Evolutionary conservation across 2,113 vertebrate genomes (phyloP), one percentile per base, ranked within the genome.

Genomic region (Pseudopodoces humilis): DNA sequence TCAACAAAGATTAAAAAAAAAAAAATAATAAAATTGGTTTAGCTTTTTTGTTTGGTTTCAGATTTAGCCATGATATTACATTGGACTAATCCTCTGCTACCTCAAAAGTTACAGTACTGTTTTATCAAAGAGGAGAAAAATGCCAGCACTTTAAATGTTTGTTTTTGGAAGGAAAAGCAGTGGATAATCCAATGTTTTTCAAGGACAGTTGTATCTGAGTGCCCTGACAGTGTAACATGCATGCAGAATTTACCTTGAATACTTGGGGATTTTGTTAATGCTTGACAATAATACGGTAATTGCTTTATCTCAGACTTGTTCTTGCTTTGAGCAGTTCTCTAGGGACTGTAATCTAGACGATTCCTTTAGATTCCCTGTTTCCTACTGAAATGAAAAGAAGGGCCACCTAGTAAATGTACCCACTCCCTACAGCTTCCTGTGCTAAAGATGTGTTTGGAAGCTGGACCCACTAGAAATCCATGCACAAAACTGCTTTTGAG

Each of bases 11-110:
- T 90, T 56, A 30, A 56, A 75, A 56, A 76, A 39, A 39, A 67
- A 53, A 74, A 59, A 3, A 77, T 74, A 75, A 24, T 31, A 60
- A 92, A 89, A 81, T 52, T 83, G 46, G 28, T 79, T 94, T 82
- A 71, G 74, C 47, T 77, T 83, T 87, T 94, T 67, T 86, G 68
- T 92, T 90, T 94, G 63, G 21, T 86, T 93, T 92, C 90, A 46
- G 76, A 58, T 93, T 96, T 92, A 89, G 70, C 63, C 30, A 13
- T 91, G 91, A 89, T 90, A 89, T 46, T 86, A 44, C 49, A 76
- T 58, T 75, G 63, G 30, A 35, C 56, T 94, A 92, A 95, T 95
- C 65, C 77, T 86, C 71, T 89, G 33, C 85, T 92, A 56, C 86
- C 74, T 92, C 43, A 39, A 13, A 86, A 92, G 83, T 92, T 88